Base-by-base conservation (phyloP, 64 coral and sea anemone species). In the Stichodactyla helianthus region DNA sequence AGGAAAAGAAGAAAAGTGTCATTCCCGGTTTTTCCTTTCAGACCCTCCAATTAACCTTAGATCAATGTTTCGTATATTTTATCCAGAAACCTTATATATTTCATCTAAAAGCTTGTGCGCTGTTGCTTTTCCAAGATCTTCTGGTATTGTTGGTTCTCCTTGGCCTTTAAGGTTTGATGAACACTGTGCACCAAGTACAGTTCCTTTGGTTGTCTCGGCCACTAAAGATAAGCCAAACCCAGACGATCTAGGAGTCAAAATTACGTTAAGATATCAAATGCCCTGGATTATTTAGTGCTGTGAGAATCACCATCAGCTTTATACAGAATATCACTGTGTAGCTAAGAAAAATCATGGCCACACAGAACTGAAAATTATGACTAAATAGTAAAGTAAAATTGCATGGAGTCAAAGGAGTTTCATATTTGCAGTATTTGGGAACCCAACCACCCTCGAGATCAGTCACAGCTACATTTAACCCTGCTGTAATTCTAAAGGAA, bases 171-270 rank as follows among this genome's bases (percentile, higher is more conserved):
- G 90, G 26, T 50, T 84, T 51, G 93, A 99, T 56, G 97, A 28
- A 62, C 77, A 93, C 84, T 99, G 93, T 58, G 86, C 85, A 83
- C 97, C 88, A 26, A 99, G 93, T 63, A 99, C 62, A 53, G 88
- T 83, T 26, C 93, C 97, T 87, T 91, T 99, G 18, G 97, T 95
- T 83, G 97, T 90, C 82, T 99, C 97, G 86, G 97, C 97, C 17
- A 99, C 97, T 77, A 99, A 83, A 5, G 97, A 95, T 23, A 99
- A 86, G 7, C 97, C 97, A 87, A 99, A 99, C 16, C 93, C 97
- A 60, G 97, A 89, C 31, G 97, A 99, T 64, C 97, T 99, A 28
- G 18, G 64, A 28, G 19, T 57, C 52, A 56, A 44, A 54, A 53
- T 20, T 55, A 23, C 27, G 31, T 20, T 20, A 68, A 7, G 7